phyloP scores from a whole-genome alignment of 2,888 invertebrate genomes.

The Alentia gelatinosa region DNA sequence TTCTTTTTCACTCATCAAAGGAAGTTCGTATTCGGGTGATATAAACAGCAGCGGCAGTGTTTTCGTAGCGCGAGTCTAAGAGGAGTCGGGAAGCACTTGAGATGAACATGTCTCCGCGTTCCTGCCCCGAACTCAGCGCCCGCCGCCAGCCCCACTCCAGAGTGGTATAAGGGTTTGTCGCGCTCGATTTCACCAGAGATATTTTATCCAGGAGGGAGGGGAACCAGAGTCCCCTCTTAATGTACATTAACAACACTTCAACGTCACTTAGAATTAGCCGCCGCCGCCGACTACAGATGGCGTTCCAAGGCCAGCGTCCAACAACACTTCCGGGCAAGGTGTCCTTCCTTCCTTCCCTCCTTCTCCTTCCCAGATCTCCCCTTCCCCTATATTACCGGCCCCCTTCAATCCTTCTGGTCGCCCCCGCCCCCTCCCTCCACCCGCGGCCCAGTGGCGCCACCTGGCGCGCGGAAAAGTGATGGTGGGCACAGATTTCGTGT shows the following conservation, averaged over 20 bases:
- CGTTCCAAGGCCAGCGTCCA: background rate
- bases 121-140: background rate
- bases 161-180: conserved; percentile 46
- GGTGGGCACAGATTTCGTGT: background rate
- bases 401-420: background rate
- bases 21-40: background rate
- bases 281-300: background rate
- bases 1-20: too few species aligned
- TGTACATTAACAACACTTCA: conserved; percentile 46
- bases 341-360: background rate
- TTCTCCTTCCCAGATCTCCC: background rate
- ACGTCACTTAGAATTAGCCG: conserved; percentile 26
- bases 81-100: background rate
- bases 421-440: background rate
- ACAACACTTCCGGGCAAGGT: background rate
- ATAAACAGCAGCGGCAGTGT: background rate
- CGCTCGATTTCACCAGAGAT: conserved; percentile 20
- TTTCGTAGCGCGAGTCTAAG: background rate
- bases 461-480: background rate
- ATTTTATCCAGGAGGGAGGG: background rate
- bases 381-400: background rate
- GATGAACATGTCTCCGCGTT: background rate
- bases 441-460: background rate
- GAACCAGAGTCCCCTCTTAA: conserved; percentile 41
- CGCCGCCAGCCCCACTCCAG: background rate